phyloP scores from a whole-genome alignment of 1,140 invertebrate species.

The Lamellibrachia luymesi region DNA sequence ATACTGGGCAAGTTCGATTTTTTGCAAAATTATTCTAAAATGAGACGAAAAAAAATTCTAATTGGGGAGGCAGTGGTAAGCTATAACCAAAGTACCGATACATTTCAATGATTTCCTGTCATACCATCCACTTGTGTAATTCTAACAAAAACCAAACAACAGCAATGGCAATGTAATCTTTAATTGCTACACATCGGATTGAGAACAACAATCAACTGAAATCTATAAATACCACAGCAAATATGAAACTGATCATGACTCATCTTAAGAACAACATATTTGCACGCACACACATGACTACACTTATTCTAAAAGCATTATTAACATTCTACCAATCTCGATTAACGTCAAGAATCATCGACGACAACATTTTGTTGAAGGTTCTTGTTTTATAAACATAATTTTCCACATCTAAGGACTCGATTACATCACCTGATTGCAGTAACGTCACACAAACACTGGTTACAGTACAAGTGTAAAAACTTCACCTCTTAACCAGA shows the following conservation, averaged over 20 bases:
- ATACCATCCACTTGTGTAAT: background rate
- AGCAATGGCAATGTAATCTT: slow-evolving; percentile 5
- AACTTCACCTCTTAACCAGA: background rate
- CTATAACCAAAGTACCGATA: too few species aligned
- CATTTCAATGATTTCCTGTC: too few species aligned
- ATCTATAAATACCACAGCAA: background rate
- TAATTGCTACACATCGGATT: background rate
- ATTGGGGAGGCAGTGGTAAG: too few species aligned
- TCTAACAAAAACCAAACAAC: background rate
- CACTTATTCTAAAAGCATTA: background rate
- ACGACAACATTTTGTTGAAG: background rate
- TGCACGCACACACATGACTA: background rate
- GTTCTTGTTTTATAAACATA: background rate
- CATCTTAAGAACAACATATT: background rate
- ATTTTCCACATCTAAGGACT: background rate
- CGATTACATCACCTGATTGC: background rate
- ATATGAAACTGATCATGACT: background rate
- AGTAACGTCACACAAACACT: background rate
- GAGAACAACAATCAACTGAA: background rate
- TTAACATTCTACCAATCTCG: background rate
- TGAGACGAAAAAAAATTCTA: too few species aligned
- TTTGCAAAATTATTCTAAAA: too few species aligned
- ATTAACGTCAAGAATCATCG: background rate
- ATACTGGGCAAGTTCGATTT: too few species aligned
- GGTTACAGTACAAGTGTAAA: background rate